These are phyloP conservation scores for Gymnocypris eckloni DNA, from an alignment of 2,797 vertebrate genomes.

Conservation along the genomic window DNA sequence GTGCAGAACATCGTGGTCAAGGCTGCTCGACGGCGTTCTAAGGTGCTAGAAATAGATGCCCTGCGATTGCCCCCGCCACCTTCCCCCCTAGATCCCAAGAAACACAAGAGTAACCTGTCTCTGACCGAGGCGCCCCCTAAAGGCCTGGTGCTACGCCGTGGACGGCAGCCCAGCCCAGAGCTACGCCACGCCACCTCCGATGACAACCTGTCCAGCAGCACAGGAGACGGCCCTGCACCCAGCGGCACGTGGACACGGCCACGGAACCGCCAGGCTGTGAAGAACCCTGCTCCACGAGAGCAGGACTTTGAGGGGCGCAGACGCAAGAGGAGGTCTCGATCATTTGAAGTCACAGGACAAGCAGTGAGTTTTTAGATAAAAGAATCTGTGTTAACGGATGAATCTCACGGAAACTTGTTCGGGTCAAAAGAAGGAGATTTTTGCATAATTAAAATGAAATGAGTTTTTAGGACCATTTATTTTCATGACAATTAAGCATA, in stretches of 20 bases:
- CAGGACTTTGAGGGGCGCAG: constrained; percentile 81
- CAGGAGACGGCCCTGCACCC: constrained; percentile 73
- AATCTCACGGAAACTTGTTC: neutral
- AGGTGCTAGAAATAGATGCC: constrained; percentile 78
- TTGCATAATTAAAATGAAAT: neutral
- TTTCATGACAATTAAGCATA: neutral
- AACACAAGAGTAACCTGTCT: constrained; percentile 83
- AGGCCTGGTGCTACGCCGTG: constrained; percentile 67
- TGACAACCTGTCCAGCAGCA: constrained; percentile 90
- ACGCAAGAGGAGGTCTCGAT: constrained; percentile 83
- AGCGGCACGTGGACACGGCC: constrained; percentile 68
- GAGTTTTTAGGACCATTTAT: neutral
- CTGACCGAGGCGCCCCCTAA: constrained; percentile 74
- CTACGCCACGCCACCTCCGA: constrained; percentile 83
- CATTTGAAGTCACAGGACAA: constrained; percentile 87
- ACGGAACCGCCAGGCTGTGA: constrained; percentile 73
- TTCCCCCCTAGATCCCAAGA: constrained; percentile 77
- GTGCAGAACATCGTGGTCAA: constrained; percentile 84
- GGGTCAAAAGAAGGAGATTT: neutral
- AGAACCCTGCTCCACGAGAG: constrained; percentile 77
- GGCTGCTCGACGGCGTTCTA: constrained; percentile 78
- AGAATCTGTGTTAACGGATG: neutral
- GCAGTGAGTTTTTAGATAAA: constrained; percentile 75
- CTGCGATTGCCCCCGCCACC: constrained; percentile 74
- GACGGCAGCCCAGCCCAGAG: constrained; percentile 77